Percentiles rank a stretch among this genome's conserved stretches.
Evolutionary conservation across 2,113 vertebrate genomes (phyloP).

Genomic region (Argyrosomus japonicus): DNA sequence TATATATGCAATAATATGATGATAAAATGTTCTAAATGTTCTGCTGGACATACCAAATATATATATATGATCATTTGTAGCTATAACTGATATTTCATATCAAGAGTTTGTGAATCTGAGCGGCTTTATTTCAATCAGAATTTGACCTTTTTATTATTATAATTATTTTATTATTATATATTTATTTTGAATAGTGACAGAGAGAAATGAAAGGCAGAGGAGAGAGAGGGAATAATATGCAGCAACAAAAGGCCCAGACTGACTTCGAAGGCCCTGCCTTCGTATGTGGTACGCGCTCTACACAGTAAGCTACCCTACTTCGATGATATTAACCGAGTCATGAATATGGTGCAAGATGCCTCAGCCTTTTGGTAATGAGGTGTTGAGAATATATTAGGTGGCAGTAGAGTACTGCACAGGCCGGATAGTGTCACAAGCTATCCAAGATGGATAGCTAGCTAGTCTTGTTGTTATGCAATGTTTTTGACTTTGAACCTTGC

Average conservation of each 20-base stretch:
- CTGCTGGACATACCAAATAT: not conserved
- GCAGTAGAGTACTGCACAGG: not conserved
- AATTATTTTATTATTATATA: too few species aligned
- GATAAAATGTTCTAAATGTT: not conserved
- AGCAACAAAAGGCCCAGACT: too few species aligned
- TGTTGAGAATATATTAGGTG: not conserved
- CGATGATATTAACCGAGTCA: not conserved
- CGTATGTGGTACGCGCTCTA: too few species aligned
- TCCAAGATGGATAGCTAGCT: too few species aligned
- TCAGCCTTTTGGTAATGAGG: not conserved
- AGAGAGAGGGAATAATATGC: too few species aligned
- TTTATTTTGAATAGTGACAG: too few species aligned
- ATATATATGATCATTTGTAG: not conserved
- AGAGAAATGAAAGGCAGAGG: too few species aligned
- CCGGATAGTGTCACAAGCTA: not conserved
- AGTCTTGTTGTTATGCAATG: too few species aligned
- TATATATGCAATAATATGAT: not conserved
- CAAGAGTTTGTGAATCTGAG: not conserved
- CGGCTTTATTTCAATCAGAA: not conserved
- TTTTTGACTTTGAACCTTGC: too few species aligned
- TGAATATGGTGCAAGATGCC: not conserved
- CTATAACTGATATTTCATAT: not conserved
- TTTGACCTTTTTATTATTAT: too few species aligned
- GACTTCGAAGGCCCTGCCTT: too few species aligned
- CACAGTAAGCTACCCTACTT: not conserved